phyloP scores from a whole-genome alignment of 2,797 vertebrate genomes.

The Orientallactaga sibirica region DNA sequence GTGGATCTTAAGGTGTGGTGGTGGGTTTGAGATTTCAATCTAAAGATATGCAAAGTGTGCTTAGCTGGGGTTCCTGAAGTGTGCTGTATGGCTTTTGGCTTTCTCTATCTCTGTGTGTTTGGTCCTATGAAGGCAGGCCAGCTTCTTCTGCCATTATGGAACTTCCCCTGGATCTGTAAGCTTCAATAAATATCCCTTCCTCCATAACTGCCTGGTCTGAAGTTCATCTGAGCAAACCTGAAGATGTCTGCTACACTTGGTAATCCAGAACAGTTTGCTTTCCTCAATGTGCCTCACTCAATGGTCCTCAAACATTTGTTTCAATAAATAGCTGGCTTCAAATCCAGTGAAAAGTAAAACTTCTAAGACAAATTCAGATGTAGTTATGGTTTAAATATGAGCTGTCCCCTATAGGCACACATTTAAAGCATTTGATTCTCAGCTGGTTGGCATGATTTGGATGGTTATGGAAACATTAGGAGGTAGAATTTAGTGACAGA shows the following conservation, averaged over 20 bases:
- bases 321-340: background rate
- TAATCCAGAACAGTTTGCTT: slow-evolving; percentile 15
- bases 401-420: background rate
- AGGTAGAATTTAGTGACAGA: background rate
- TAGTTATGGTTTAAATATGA: background rate
- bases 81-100: too few relatives aligned
- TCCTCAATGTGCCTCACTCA: background rate
- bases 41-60: too few relatives aligned
- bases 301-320: background rate
- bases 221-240: too few relatives aligned
- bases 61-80: too few relatives aligned
- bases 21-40: too few relatives aligned
- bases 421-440: background rate
- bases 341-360: background rate
- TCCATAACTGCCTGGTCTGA: too few relatives aligned
- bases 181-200: too few relatives aligned
- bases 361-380: background rate
- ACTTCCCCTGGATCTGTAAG: too few relatives aligned
- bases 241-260: background rate
- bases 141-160: too few relatives aligned
- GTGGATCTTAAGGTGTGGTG: too few relatives aligned
- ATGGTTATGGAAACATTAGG: background rate
- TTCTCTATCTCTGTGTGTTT: too few relatives aligned
- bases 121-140: too few relatives aligned
- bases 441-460: background rate